Percentiles rank a stretch among this genome's conserved stretches.
Conservation (phyloP, 2,113 vertebrate species). For the Alethe castanea region DNA sequence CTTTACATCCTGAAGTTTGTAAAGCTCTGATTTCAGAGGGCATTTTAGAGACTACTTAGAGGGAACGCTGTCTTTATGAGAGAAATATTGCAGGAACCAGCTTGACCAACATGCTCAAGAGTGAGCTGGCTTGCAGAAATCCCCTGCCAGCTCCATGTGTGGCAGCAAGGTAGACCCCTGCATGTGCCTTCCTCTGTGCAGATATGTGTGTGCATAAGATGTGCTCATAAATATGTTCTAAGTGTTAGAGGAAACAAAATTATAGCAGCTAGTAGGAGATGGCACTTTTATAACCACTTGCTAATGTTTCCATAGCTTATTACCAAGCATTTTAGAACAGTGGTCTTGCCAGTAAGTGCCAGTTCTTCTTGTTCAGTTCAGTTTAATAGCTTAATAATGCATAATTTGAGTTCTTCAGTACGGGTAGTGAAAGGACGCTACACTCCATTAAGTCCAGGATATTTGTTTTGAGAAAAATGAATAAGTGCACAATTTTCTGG, state of each 20-base stretch:
- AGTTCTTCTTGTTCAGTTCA: slow-evolving; percentile 12
- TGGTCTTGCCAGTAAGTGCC: slow-evolving; percentile 20
- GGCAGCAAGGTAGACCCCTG: not conserved
- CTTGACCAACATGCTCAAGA: not conserved
- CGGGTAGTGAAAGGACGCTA: slow-evolving; percentile 30
- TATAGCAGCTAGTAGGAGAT: not conserved
- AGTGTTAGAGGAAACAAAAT: not conserved
- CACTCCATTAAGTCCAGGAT: slow-evolving; percentile 41
- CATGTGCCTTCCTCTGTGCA: rapidly evolving
- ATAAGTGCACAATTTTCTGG: slow-evolving; percentile 10
- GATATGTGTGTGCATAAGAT: not conserved
- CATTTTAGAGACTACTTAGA: not conserved
- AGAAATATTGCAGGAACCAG: not conserved
- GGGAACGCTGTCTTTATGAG: not conserved
- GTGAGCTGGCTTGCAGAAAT: not conserved
- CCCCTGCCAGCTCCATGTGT: not conserved
- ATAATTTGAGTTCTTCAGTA: slow-evolving; percentile 36
- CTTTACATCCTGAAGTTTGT: not conserved
- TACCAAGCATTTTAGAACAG: not conserved
- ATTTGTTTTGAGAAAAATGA: slow-evolving; percentile 44
- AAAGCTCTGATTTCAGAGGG: not conserved
- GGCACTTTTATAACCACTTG: not conserved
- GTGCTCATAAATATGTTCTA: not conserved
- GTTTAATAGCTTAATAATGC: slow-evolving; percentile 46
- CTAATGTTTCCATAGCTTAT: slow-evolving; percentile 11